Conservation (phyloP, 2,888 invertebrate genomes). For the Desoria tigrina region DNA sequence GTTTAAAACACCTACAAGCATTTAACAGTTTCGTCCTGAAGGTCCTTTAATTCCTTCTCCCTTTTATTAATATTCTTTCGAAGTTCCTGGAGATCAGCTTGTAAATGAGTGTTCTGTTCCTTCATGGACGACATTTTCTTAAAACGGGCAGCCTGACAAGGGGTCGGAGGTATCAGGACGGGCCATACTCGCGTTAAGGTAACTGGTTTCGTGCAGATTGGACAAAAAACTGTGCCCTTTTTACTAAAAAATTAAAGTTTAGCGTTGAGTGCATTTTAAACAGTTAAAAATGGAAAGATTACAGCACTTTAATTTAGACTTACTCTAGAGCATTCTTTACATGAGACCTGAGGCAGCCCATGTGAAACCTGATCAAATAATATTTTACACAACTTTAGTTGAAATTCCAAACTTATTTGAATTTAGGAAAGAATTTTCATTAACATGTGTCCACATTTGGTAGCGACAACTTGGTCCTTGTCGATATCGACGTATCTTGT, state of each 20-base stretch:
- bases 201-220: constrained; percentile 36
- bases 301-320: constrained; percentile 1
- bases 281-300: background rate
- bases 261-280: background rate
- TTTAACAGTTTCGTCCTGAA: constrained; percentile 33
- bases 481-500: constrained; percentile 8
- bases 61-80: constrained; percentile 26
- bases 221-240: constrained; percentile 28
- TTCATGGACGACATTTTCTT: constrained; percentile 26
- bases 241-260: constrained; percentile 21
- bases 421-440: too few relatives aligned
- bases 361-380: constrained; percentile 30
- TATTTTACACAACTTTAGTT: too few relatives aligned
- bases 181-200: constrained; percentile 32
- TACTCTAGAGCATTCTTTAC: constrained; percentile 30
- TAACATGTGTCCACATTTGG: constrained; percentile 43
- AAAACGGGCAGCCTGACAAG: constrained; percentile 25
- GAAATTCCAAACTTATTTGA: background rate
- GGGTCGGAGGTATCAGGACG: constrained; percentile 35
- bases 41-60: constrained; percentile 20
- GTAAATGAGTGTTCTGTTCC: constrained; percentile 31
- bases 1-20: constrained; percentile 18
- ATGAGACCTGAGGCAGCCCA: constrained; percentile 30
- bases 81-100: constrained; percentile 28
- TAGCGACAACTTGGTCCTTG: constrained; percentile 32